Evolutionary conservation across 2,797 vertebrate genomes (phyloP).

Genomic region (Alfaro cultratus): DNA sequence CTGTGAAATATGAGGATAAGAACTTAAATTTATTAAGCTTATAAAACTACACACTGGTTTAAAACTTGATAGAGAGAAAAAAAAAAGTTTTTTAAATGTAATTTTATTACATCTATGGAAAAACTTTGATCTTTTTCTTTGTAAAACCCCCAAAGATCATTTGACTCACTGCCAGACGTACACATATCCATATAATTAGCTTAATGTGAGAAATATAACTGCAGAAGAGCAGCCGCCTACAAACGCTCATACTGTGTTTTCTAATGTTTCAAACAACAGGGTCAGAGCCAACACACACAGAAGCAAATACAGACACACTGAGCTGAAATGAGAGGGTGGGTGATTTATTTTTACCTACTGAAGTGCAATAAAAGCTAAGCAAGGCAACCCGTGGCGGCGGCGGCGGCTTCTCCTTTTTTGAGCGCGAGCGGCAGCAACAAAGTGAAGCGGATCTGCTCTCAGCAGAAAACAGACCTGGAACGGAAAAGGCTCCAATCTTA

Average conservation of each 20-base stretch:
- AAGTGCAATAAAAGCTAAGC: slow-evolving; percentile 23
- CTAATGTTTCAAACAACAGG: slow-evolving; percentile 26
- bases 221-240: neutral
- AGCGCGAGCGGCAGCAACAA: slow-evolving; percentile 2
- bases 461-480: slow-evolving; percentile 16
- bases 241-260: slow-evolving; percentile 14
- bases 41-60: neutral
- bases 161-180: neutral
- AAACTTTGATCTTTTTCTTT: neutral
- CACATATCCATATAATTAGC: neutral
- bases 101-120: neutral
- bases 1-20: neutral
- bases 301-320: slow-evolving; percentile 14
- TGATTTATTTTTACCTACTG: slow-evolving; percentile 34
- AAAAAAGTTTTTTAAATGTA: neutral
- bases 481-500: slow-evolving; percentile 3
- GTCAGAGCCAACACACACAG: slow-evolving; percentile 15
- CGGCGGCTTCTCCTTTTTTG: slow-evolving; percentile 5
- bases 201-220: slow-evolving; percentile 19
- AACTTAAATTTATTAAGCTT: neutral
- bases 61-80: neutral
- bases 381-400: neutral
- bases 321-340: slow-evolving; percentile 9
- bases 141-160: neutral
- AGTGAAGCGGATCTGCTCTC: slow-evolving; percentile 12